A percentile compares a stretch with the other conserved stretches of the same genome.
Evolutionary conservation across 2,113 vertebrate species (phyloP).

Genomic region (Lutjanus erythropterus): DNA sequence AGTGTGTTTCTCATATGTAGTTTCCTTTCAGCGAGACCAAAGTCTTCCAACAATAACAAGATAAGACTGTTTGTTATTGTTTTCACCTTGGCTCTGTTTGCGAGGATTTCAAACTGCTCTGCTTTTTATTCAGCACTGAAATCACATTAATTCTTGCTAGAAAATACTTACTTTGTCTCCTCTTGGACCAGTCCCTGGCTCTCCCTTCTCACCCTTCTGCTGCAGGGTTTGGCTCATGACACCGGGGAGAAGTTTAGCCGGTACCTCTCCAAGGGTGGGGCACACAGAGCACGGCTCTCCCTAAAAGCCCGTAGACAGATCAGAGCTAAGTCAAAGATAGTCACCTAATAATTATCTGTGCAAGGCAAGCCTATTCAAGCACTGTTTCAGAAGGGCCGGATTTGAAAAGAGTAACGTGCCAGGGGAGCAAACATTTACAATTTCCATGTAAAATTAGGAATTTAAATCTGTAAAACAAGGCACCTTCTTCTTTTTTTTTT

Average conservation of each 20-base stretch:
- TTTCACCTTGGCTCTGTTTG: conserved; percentile 12
- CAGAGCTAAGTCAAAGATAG: neutral
- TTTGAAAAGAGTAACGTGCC: too few relatives aligned
- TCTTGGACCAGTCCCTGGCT: conserved; percentile 71
- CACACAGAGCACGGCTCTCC: conserved; percentile 82
- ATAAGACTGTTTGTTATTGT: conserved; percentile 13
- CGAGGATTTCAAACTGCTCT: neutral
- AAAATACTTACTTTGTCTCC: conserved; percentile 76
- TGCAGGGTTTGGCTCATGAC: conserved; percentile 23
- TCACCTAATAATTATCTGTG: neutral
- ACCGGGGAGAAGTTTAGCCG: conserved; percentile 37
- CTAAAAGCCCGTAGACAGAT: conserved; percentile 58
- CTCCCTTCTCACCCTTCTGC: conserved; percentile 79
- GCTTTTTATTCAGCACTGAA: conserved; percentile 15
- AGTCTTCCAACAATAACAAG: conserved; percentile 25
- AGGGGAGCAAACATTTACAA: too few relatives aligned
- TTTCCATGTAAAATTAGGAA: too few relatives aligned
- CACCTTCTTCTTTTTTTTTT: too few relatives aligned
- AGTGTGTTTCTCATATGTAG: neutral
- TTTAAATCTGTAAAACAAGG: too few relatives aligned
- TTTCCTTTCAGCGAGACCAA: neutral
- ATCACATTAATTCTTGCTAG: neutral
- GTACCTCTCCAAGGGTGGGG: conserved; percentile 67
- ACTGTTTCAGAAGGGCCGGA: too few relatives aligned
- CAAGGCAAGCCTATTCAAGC: too few relatives aligned